Evolutionary conservation across 2,113 vertebrate genomes (phyloP), one percentile per base, ranked within the genome.

Genomic region (Galbula dea): DNA sequence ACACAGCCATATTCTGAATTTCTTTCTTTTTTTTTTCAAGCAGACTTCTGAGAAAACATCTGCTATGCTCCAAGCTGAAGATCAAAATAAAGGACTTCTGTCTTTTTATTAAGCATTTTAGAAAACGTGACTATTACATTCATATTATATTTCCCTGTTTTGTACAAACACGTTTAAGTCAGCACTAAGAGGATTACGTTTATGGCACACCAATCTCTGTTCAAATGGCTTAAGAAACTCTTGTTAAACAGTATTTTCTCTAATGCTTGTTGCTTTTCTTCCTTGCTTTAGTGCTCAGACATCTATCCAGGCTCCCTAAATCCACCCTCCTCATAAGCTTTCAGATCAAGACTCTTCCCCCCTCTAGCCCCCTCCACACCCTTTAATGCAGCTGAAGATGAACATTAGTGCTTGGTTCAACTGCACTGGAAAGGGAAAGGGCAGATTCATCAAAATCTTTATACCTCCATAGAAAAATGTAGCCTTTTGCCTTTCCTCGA

Each of bases 401-500:
- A 95, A 96, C 97, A 96, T 98, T 97, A 97, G 97, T 10, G 83
- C 94, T 96, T 81, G 97, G 97, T 98, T 98, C 98, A 98, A 97
- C 98, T 96, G 96, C 96, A 79, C 74, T 97, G 97, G 97, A 98
- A 98, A 96, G 97, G 96, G 95, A 96, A 93, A 97, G 97, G 96
- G 97, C 96, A 95, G 94, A 90, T 96, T 87, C 83, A 72, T 96
- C 94, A 96, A 97, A 97, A 97, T 98, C 98, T 97, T 94, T 96
- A 97, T 96, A 95, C 96, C 97, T 96, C 96, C 96, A 95, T 92
- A 97, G 97, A 98, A 97, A 98, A 98, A 98, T 98, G 98, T 98
- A 98, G 98, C 98, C 98, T 98, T 98, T 98, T 96, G 98, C 97
- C 98, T 98, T 97, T 97, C 97, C 92, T 93, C 86, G 73, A 95